Conservation (phyloP, 2,797 vertebrate genomes). For the Lycodopsis pacificus region DNA sequence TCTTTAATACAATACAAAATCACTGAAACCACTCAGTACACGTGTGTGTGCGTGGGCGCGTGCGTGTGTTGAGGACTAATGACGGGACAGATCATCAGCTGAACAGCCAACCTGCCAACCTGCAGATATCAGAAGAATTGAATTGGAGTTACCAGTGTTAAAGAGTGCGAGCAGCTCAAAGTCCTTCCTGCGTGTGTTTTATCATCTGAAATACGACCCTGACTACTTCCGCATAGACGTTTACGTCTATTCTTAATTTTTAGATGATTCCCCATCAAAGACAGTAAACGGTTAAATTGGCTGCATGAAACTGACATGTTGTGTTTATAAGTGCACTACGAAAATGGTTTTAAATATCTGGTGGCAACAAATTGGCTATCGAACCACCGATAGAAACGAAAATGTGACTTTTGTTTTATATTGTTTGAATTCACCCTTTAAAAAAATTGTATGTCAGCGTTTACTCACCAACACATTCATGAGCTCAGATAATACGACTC, state of each 20-base stretch:
- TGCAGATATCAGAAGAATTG: conserved; percentile 32
- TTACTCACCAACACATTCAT: background rate
- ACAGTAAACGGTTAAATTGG: conserved; percentile 64
- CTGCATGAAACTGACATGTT: conserved; percentile 53
- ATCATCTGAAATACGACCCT: conserved; percentile 76
- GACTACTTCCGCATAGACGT: conserved; percentile 73
- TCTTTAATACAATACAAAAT: conserved; percentile 60
- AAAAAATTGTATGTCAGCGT: background rate
- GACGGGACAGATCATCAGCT: conserved; percentile 61
- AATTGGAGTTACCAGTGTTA: conserved; percentile 59
- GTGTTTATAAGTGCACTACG: background rate
- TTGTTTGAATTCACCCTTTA: background rate
- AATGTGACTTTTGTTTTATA: background rate
- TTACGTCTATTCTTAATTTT: conserved; percentile 75
- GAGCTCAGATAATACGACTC: background rate
- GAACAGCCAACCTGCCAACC: conserved; percentile 56
- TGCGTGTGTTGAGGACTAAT: conserved; percentile 43
- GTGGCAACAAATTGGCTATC: too few relatives aligned
- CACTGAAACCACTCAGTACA: conserved; percentile 42
- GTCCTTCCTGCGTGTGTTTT: conserved; percentile 72
- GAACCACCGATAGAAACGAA: background rate
- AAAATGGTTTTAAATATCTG: conserved; percentile 6
- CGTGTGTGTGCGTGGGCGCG: background rate
- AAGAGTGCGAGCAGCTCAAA: conserved; percentile 45
- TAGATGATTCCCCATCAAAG: conserved; percentile 73